Conservation (phyloP, 1,140 invertebrate species). For the Plectus sambesii region DNA sequence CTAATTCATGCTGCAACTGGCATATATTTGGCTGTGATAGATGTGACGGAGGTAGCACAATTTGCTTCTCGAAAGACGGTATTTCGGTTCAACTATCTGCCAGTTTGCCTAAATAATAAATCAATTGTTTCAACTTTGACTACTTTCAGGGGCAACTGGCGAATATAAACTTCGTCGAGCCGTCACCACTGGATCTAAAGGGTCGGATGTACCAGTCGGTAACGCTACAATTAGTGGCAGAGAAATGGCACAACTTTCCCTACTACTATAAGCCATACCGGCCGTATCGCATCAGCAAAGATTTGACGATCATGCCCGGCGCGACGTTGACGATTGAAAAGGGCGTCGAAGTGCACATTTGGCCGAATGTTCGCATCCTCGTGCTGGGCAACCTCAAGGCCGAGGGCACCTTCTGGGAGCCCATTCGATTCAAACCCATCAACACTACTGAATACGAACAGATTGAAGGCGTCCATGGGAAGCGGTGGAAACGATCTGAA, state of each 20-base stretch:
- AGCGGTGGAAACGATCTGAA: constrained; percentile 17
- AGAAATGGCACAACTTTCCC: constrained; percentile 32
- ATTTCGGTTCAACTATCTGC: no score
- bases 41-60: no score
- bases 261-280: constrained; percentile 34
- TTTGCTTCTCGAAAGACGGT: no score
- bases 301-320: constrained; percentile 90
- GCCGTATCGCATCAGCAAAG: constrained; percentile 49
- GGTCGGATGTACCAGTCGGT: constrained; percentile 68
- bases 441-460: constrained; percentile 39
- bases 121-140: neutral
- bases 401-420: constrained; percentile 62
- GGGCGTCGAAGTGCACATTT: constrained; percentile 82
- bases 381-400: constrained; percentile 83
- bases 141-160: constrained; percentile 33
- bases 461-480: constrained; percentile 16
- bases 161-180: constrained; percentile 41
- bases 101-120: no score
- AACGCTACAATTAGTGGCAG: constrained; percentile 52
- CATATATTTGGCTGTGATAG: no score
- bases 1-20: constrained; percentile 9
- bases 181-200: constrained; percentile 54
- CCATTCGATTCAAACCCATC: constrained; percentile 70
- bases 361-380: constrained; percentile 88
- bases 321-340: constrained; percentile 70